Base-by-base conservation (phyloP, 64 coral and sea anemone genomes). In the Catalaphyllia jardinei region DNA sequence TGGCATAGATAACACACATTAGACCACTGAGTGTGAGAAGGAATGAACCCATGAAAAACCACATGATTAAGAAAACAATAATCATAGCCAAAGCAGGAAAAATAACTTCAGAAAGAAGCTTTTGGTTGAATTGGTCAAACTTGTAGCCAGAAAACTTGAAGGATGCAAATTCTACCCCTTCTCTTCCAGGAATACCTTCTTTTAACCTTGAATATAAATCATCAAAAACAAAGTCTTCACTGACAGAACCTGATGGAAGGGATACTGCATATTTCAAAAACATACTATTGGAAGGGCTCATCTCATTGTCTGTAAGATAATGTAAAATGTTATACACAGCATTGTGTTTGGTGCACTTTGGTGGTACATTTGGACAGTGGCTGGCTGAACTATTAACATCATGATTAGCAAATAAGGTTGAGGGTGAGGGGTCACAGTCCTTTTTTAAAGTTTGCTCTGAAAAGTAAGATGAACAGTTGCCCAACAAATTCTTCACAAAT, bases 41-140 rank as follows among this genome's bases (percentile, higher is more conserved):
- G 16, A 93, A 80, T 7, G 94, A 96, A 18, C 89, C 81, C 19
- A 96, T 65, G 86, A 89, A 96, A 24, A 87, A 69, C 77, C 91
- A 84, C 94, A 96, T 96, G 9, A 96, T 87, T 8, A 78, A 29
- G 17, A 93, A 87, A 25, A 96, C 90, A 77, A 96, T 8, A 20
- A 80, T 92, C 94, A 96, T 96, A 8, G 91, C 87, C 30, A 96
- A 35, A 33, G 91, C 94, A 24, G 94, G 94, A 31, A 87, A 96
- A 4, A 92, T 91, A 11, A 67, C 75, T 20, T 96, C 80, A 59
- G 79, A 88, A 55, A 96, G 67, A 42, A 96, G 29, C 31, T 86
- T 74, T 38, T 29, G 77, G 18, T 75, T 87, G 24, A 96, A 96
- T 72, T 81, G 73, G 12, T 91, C 46, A 72, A 87, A 93, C 22